Evolutionary conservation across 2,113 vertebrate genomes (phyloP), one percentile per base, ranked within the genome.

Genomic region (Pluvianellus socialis): DNA sequence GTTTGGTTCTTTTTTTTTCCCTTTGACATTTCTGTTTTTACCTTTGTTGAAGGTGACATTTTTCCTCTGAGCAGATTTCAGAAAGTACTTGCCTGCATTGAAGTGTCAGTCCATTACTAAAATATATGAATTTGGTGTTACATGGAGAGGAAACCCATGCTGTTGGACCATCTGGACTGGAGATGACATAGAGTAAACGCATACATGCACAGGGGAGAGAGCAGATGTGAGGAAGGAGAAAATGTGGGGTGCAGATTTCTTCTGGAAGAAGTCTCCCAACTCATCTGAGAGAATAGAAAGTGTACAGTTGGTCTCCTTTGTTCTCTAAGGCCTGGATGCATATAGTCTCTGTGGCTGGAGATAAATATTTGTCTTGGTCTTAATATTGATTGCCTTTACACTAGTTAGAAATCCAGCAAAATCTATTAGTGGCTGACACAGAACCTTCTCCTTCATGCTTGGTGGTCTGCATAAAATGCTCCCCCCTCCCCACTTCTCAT

Each of bases 21-120:
- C n/a, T 59, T 35, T 88, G 38, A 53, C 53, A 76, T 76, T 77
- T 94, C 84, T 95, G 80, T 26, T 85, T 97, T 96, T 80, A 65
- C 62, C 84, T 61, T 87, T 74, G 50, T 86, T 71, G 61, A 56
- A 87, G 71, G 50, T 91, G 40, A 35, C 11, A 27, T 50, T 94
- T 88, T 92, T 89, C 22, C 30, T 81, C 28, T 35, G 23, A 95
- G 16, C 5, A 77, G 77, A 49, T 55, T 87, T 66, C 1, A 6
- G 53, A 74, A 93, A 32, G 7, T 61, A 40, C 6, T 59, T 6
- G 11, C 22, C 50, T 70, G 23, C 12, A 4, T 18, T 50, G 45
- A 76, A 66, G 27, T 40, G 19, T 13, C 12, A 24, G 2, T 30
- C 18, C 7, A 6, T 55, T 85, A 50, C 9, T 61, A 70, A 88